Evolutionary conservation across 2,113 vertebrate species (phyloP).

Genomic region (Cyprinodon variegatus): DNA sequence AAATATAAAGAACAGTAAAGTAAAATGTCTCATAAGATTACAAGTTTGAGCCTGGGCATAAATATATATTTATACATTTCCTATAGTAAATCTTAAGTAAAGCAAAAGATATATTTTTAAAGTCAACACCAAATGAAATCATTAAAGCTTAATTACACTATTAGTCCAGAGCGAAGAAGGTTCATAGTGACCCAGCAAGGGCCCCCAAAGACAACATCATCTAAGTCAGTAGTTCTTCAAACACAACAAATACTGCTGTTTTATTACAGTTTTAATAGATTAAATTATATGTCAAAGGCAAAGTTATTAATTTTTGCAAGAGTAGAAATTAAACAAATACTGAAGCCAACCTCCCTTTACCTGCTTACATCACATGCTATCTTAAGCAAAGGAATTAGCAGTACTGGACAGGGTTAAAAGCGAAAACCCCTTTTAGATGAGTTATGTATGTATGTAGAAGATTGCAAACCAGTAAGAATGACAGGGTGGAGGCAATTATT

Average conservation of each 20-base stretch:
- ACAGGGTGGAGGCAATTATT: constrained; percentile 18
- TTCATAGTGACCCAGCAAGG: not conserved
- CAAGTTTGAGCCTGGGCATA: constrained; percentile 27
- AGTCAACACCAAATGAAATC: constrained; percentile 20
- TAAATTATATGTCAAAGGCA: constrained; percentile 14
- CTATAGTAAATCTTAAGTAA: constrained; percentile 19
- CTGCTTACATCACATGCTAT: not conserved
- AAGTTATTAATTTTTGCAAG: not conserved
- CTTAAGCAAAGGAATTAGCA: constrained; percentile 2
- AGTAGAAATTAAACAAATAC: not conserved
- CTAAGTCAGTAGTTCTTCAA: constrained; percentile 10
- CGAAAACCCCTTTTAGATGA: constrained; percentile 12
- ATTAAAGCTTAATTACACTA: not conserved
- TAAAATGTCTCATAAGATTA: constrained; percentile 18
- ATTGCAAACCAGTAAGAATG: constrained; percentile 7
- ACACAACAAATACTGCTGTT: constrained; percentile 7
- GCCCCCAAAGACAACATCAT: not conserved
- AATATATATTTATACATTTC: constrained; percentile 9
- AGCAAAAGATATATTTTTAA: not conserved
- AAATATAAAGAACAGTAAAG: constrained; percentile 31
- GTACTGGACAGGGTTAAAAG: not conserved
- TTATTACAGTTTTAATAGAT: constrained; percentile 10
- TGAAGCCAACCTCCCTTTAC: not conserved
- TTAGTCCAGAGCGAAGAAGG: not conserved
- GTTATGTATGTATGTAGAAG: constrained; percentile 22